These are phyloP conservation scores for Lymantria monacha DNA, from an alignment of 2,888 invertebrate genomes.

Conservation along the genomic window DNA sequence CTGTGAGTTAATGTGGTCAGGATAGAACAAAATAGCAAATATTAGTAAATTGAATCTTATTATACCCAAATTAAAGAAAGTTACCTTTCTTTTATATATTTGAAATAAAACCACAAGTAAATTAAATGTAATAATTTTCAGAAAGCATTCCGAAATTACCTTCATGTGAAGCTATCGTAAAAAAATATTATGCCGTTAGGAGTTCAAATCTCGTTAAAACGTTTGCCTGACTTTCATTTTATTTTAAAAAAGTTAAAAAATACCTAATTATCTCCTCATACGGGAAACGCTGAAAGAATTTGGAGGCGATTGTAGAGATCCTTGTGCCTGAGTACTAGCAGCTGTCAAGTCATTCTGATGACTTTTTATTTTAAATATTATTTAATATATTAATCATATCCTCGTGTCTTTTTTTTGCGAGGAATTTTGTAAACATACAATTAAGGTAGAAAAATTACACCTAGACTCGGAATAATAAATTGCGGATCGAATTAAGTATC, in stretches of 20 bases:
- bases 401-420: no score
- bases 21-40: constrained; percentile 1
- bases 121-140: constrained; percentile 15
- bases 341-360: no score
- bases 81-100: constrained; percentile 5
- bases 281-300: no score
- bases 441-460: no score
- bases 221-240: background rate
- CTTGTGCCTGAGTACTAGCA: no score
- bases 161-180: background rate
- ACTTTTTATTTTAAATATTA: no score
- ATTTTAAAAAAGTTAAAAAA: background rate
- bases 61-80: constrained; percentile 18
- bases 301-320: no score
- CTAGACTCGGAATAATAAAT: no score
- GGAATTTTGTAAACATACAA: no score
- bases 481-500: no score
- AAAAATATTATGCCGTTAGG: background rate
- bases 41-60: constrained; percentile 2
- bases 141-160: constrained; percentile 10
- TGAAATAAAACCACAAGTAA: constrained; percentile 19
- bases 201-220: background rate
- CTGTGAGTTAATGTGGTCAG: constrained; percentile 5
- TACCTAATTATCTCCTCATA: no score
- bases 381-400: no score